A percentile compares a stretch with the other conserved stretches of the same genome.
phyloP scores from a whole-genome alignment of 2,797 vertebrate species.

The Gambelia wislizenii region DNA sequence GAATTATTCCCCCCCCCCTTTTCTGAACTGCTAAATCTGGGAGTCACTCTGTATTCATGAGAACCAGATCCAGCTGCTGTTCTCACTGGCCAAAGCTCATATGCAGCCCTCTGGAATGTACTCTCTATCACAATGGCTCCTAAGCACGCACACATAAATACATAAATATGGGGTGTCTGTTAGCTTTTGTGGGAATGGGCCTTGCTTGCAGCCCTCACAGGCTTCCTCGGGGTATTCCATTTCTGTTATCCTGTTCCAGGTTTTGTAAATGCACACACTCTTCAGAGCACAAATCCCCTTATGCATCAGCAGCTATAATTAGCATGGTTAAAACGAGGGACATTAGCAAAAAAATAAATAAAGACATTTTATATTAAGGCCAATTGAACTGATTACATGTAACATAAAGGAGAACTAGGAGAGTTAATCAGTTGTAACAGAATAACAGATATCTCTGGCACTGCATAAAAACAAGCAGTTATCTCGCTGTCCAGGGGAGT shows the following conservation, averaged over 20 bases:
- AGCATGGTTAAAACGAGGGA: slow-evolving; percentile 9
- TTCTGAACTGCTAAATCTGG: background rate
- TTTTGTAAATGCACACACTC: slow-evolving; percentile 7
- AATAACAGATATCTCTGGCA: slow-evolving; percentile 2
- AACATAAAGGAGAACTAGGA: background rate
- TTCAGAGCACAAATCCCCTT: slow-evolving; percentile 8
- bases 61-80: background rate
- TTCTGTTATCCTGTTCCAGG: slow-evolving; percentile 9
- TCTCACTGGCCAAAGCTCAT: slow-evolving; percentile 4
- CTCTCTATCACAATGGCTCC: background rate
- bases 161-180: background rate
- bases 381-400: slow-evolving; percentile 25
- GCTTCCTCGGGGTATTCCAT: slow-evolving; percentile 1
- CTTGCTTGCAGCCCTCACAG: background rate
- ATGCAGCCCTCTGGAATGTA: background rate
- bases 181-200: background rate
- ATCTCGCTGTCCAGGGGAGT: background rate
- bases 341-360: slow-evolving; percentile 35
- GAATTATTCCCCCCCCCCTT: background rate
- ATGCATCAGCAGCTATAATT: slow-evolving; percentile 33
- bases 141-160: background rate
- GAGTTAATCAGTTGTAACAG: slow-evolving; percentile 2
- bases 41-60: slow-evolving; percentile 13
- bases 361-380: slow-evolving; percentile 36
- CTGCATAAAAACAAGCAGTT: background rate